Evolutionary conservation across 2,797 vertebrate species (phyloP), one percentile per base, ranked within the genome.

Genomic region (Monodelphis domestica): DNA sequence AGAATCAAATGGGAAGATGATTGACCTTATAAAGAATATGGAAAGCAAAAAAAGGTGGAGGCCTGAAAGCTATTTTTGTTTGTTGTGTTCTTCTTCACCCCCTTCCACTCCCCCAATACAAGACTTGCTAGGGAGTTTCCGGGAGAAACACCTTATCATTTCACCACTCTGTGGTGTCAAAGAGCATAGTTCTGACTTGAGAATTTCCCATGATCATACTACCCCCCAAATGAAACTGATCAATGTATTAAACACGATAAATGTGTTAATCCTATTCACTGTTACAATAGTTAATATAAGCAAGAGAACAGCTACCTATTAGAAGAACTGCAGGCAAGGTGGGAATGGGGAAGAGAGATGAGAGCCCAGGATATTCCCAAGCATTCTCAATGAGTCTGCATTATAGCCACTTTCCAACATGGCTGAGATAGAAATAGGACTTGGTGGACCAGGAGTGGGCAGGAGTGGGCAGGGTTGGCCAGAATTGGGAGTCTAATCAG

Each of bases 221-320:
- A 94, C 89, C 95, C 94, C 89, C 94, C 59, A 70, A 88, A 95
- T 91, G 96, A 97, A 97, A 96, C 95, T 29, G 95, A 97, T 97
- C 97, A 97, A 97, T 97, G 96, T 97, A 97, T 97, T 95, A 97
- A 96, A 96, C 94, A 50, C 95, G 55, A 90, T 50, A 94, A 88
- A 97, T 91, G 96, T 95, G 97, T 54, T 97, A 97, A 97, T 97
- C 29, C 15, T 97, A 97, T 97, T 93, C 97, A 89, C 89, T 95
- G 96, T 96, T 96, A 97, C 95, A 95, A 95, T 95, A 97, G 96
- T 96, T 97, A 97, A 97, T 97, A 95, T 94, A 97, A 97, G 97
- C 96, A 97, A 95, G 96, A 94, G 95, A 97, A 94, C 96, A 97
- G 96, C 95, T 96, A 90, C 92, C 50, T 52, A 53, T 30, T 90